Evolutionary conservation across 37 sponge, comb jelly and placozoan species (phyloP).

Genomic region (Chondrilla cf. caribensis): DNA sequence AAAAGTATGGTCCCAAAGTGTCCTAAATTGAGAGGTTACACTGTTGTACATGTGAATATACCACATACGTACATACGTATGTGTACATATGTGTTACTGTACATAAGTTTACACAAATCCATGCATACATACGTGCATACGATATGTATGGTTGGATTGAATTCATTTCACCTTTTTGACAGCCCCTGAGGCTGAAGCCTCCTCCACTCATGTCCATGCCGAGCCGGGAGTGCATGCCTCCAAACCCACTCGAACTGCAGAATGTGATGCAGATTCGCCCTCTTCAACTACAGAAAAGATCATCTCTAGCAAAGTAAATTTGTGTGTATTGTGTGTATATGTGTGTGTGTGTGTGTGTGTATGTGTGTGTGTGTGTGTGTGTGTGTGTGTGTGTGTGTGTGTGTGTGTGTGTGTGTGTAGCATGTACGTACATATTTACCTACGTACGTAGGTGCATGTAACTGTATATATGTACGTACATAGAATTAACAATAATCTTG

Average conservation of each 20-base stretch:
- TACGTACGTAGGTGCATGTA: neutral
- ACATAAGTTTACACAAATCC: no score
- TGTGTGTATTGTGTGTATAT: neutral
- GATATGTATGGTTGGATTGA: neutral
- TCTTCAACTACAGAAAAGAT: conserved; percentile 55
- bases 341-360: no score
- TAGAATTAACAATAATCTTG: neutral
- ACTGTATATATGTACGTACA: neutral
- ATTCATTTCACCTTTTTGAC: neutral
- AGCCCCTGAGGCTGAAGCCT: conserved; percentile 4
- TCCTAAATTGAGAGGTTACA: no score
- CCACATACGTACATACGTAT: neutral
- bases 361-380: no score
- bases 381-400: no score
- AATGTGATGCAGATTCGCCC: conserved; percentile 66
- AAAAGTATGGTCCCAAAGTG: no score
- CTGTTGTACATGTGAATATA: no score
- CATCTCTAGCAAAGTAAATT: conserved; percentile 11
- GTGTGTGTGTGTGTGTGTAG: no score
- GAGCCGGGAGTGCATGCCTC: neutral
- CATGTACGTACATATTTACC: neutral
- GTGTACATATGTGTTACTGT: conserved; percentile 3
- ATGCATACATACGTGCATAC: conserved; percentile 11
- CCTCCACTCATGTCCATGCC: neutral
- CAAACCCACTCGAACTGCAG: conserved; percentile 39